These are phyloP conservation scores for Lasaia peninsularis DNA, from an alignment of 1,140 invertebrate genomes.

Conservation along the genomic window DNA sequence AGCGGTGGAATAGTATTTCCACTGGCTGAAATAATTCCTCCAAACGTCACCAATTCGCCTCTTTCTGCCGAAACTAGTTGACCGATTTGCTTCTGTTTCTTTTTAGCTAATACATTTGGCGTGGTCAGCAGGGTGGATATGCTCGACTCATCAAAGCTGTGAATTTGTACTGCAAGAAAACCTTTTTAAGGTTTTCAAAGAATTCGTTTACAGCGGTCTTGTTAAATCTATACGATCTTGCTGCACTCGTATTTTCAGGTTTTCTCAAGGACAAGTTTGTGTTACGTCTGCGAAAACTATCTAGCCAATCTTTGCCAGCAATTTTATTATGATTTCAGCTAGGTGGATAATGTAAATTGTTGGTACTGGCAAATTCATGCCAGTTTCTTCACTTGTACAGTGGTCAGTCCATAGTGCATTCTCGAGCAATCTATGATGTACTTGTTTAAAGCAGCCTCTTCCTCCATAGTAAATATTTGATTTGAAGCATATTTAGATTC, in stretches of 20 bases:
- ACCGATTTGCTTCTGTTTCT: not conserved
- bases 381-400: slow-evolving; percentile 30
- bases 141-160: slow-evolving; percentile 73
- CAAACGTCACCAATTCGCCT: slow-evolving; percentile 52
- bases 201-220: slow-evolving; percentile 39
- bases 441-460: too few species aligned
- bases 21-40: slow-evolving; percentile 45
- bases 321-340: slow-evolving; percentile 30
- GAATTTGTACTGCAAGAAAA: slow-evolving; percentile 49
- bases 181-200: slow-evolving; percentile 17
- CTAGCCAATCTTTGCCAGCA: slow-evolving; percentile 31
- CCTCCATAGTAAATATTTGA: too few species aligned
- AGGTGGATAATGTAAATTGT: slow-evolving; percentile 31
- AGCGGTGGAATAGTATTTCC: slow-evolving; percentile 54
- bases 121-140: slow-evolving; percentile 38
- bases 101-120: not conserved
- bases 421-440: slow-evolving; percentile 15
- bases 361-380: slow-evolving; percentile 48
- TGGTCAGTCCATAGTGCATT: slow-evolving; percentile 50
- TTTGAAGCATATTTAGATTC: too few species aligned
- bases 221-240: slow-evolving; percentile 55
- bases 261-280: slow-evolving; percentile 46
- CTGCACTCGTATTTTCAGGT: slow-evolving; percentile 59
- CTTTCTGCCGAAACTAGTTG: not conserved
- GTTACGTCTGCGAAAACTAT: slow-evolving; percentile 23